A percentile compares a stretch with the other conserved stretches of the same genome.
Evolutionary conservation across 2,888 invertebrate species (phyloP).

Genomic region (Archips crataeganus): DNA sequence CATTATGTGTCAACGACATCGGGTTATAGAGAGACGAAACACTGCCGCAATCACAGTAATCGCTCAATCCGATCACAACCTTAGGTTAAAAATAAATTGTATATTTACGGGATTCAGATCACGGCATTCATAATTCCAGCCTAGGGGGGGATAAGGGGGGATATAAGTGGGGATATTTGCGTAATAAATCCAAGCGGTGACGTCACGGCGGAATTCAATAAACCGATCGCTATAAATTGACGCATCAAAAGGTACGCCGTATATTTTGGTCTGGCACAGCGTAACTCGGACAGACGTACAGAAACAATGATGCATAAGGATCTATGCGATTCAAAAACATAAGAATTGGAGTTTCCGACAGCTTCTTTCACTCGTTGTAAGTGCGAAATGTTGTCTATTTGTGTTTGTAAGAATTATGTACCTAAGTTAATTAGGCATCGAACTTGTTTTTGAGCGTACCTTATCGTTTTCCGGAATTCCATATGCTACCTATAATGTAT

Average conservation of each 20-base stretch:
- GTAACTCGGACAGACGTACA: slow-evolving; percentile 3
- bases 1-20: no score
- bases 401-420: no score
- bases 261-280: slow-evolving; percentile 46
- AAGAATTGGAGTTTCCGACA: no score
- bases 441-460: no score
- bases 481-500: no score
- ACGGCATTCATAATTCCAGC: slow-evolving; percentile 18
- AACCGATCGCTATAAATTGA: slow-evolving; percentile 62
- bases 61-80: not conserved
- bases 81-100: slow-evolving; percentile 3
- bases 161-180: slow-evolving; percentile 45
- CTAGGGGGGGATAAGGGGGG: slow-evolving; percentile 1
- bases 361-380: no score
- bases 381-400: no score
- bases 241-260: slow-evolving; percentile 58
- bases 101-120: slow-evolving; percentile 11
- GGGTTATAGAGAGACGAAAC: not conserved
- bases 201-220: slow-evolving; percentile 47
- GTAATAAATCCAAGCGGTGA: slow-evolving; percentile 56
- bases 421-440: no score
- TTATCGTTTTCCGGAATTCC: no score
- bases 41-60: not conserved
- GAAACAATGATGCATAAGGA: no score
- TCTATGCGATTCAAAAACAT: no score